Percentiles rank a stretch among this genome's conserved stretches.
phyloP scores from a whole-genome alignment of 2,888 invertebrate species.

The Pheosia tremula region DNA sequence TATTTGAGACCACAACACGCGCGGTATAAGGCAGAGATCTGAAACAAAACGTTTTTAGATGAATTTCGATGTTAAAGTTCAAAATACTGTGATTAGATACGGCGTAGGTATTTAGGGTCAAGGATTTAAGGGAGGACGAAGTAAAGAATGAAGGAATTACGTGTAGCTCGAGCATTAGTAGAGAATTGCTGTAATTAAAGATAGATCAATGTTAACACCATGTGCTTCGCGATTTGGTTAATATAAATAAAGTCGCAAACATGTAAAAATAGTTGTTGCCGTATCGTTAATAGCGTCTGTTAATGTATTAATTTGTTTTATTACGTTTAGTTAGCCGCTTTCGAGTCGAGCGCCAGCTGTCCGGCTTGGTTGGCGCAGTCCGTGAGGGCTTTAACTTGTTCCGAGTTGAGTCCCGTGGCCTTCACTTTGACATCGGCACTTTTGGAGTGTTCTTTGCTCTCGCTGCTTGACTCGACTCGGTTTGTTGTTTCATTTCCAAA shows the following conservation, averaged over 20 bases:
- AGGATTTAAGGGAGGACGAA: slow-evolving; percentile 21
- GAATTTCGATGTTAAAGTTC: background rate
- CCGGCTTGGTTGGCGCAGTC: slow-evolving; percentile 80
- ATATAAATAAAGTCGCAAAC: slow-evolving; percentile 21
- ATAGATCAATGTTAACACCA: slow-evolving; percentile 23
- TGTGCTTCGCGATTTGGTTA: slow-evolving; percentile 26
- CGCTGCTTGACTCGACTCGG: slow-evolving; percentile 76
- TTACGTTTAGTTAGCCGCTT: slow-evolving; percentile 77
- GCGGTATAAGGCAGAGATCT: slow-evolving; percentile 68
- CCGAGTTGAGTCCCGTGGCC: slow-evolving; percentile 74
- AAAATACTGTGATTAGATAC: slow-evolving; percentile 5
- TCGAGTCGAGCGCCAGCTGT: slow-evolving; percentile 78
- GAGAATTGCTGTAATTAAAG: slow-evolving; percentile 28
- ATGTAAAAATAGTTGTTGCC: slow-evolving; percentile 21
- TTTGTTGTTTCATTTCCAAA: slow-evolving; percentile 76
- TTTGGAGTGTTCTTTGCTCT: slow-evolving; percentile 78
- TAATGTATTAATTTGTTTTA: slow-evolving; percentile 36
- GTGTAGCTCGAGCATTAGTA: slow-evolving; percentile 51
- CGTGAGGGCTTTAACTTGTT: slow-evolving; percentile 77
- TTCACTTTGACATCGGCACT: slow-evolving; percentile 80
- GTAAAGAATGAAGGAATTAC: slow-evolving; percentile 34
- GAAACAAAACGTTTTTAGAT: slow-evolving; percentile 63
- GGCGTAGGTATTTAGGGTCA: slow-evolving; percentile 15
- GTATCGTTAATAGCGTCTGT: slow-evolving; percentile 36
- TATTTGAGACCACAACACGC: slow-evolving; percentile 74